Evolutionary conservation across 2,797 vertebrate genomes (phyloP).

Genomic region (Luscinia luscinia): DNA sequence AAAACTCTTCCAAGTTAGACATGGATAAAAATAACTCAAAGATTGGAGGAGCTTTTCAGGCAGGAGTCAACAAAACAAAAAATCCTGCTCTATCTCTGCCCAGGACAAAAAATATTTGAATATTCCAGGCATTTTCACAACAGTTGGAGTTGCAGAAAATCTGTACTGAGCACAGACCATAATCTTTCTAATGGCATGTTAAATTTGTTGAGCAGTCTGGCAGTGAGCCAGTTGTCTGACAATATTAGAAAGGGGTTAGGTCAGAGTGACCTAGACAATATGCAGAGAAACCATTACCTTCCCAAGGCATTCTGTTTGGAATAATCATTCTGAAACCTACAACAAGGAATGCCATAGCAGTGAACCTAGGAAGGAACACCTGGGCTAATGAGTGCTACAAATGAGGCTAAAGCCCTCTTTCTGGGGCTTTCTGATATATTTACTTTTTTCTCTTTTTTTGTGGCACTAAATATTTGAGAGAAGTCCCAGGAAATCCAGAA

Average conservation of each 20-base stretch:
- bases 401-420: not conserved
- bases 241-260: conserved; percentile 9
- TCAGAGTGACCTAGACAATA: conserved; percentile 38
- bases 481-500: not conserved
- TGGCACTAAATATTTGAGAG: not conserved
- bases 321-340: not conserved
- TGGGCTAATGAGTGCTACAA: not conserved
- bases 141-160: not conserved
- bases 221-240: conserved; percentile 9
- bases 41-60: not conserved
- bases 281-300: conserved; percentile 15
- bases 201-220: not conserved
- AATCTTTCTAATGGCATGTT: conserved; percentile 23
- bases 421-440: not conserved
- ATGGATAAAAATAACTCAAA: not conserved
- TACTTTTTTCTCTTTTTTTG: not conserved
- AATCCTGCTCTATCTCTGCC: not conserved
- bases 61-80: not conserved
- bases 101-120: not conserved
- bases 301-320: not conserved
- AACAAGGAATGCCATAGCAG: not conserved
- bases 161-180: not conserved
- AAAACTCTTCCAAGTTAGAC: not conserved
- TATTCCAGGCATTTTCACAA: conserved; percentile 12
- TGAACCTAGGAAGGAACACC: not conserved